phyloP scores from a whole-genome alignment of 2,113 vertebrate genomes.

The Diphyllodes magnificus region DNA sequence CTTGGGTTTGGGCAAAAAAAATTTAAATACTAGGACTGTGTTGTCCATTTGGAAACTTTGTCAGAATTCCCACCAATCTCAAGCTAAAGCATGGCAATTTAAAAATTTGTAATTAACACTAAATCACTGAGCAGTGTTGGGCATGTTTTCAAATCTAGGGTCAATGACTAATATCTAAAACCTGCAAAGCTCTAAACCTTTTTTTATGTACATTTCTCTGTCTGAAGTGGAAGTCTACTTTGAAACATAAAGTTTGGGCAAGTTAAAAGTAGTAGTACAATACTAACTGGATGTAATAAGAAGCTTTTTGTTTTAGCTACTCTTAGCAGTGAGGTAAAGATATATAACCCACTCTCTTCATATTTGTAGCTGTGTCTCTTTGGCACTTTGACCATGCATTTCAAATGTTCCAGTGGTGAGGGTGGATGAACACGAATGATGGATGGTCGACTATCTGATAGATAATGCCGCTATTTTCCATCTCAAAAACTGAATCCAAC shows the following conservation, averaged over 20 bases:
- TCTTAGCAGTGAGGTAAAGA: neutral
- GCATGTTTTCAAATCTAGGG: neutral
- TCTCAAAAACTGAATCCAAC: constrained; percentile 24
- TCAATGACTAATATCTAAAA: neutral
- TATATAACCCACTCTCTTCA: neutral
- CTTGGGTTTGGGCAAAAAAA: constrained; percentile 5
- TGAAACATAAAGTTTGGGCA: neutral
- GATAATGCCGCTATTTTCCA: neutral
- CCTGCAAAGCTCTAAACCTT: neutral
- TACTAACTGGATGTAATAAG: neutral
- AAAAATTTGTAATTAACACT: neutral
- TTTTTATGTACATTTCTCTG: neutral
- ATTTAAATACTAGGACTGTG: neutral
- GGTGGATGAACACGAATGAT: neutral
- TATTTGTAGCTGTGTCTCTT: neutral
- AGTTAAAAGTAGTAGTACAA: neutral
- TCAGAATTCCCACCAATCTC: neutral
- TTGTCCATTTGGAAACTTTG: neutral
- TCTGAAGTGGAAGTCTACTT: neutral
- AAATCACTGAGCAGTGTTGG: neutral
- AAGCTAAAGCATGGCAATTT: neutral
- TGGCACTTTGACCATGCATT: neutral
- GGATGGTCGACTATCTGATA: neutral
- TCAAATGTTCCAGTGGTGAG: neutral
- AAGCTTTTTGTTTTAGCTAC: neutral